Evolutionary conservation across 2,797 vertebrate species (phyloP).

Genomic region (Zalophus californianus): DNA sequence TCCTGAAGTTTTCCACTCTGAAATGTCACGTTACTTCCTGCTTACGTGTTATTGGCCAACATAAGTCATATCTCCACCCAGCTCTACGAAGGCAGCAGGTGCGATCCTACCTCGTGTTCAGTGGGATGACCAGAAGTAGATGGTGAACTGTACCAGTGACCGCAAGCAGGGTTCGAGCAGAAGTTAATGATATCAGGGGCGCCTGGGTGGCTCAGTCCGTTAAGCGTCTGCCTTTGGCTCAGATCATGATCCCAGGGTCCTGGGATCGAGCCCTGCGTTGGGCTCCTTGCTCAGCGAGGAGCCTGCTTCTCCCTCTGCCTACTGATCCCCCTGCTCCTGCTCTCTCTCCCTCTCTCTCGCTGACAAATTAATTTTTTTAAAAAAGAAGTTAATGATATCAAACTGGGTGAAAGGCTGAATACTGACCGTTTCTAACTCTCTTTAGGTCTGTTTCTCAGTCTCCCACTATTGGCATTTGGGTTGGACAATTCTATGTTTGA

Average conservation of each 20-base stretch:
- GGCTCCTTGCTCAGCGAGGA: neutral
- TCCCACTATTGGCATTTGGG: neutral
- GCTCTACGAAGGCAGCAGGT: neutral
- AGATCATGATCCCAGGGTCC: neutral
- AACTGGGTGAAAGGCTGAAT: neutral
- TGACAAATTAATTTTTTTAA: too few species aligned
- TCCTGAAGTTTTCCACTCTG: neutral
- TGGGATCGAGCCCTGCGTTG: neutral
- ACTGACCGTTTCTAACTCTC: neutral
- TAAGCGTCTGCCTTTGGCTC: neutral
- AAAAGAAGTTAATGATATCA: neutral
- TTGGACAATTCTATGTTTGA: neutral
- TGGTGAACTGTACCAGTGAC: rapidly evolving
- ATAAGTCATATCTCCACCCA: neutral
- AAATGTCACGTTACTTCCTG: neutral
- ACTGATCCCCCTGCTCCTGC: neutral
- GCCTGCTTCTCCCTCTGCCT: too few species aligned
- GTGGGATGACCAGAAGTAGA: neutral
- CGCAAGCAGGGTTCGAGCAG: neutral
- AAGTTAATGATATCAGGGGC: neutral
- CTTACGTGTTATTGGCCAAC: neutral
- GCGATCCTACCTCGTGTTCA: neutral
- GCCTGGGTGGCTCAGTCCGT: too few species aligned
- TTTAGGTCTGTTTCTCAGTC: neutral
- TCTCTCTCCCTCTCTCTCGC: too few species aligned